Evolutionary conservation across 2,888 invertebrate species (phyloP).

Genomic region (Venusia cambrica): DNA sequence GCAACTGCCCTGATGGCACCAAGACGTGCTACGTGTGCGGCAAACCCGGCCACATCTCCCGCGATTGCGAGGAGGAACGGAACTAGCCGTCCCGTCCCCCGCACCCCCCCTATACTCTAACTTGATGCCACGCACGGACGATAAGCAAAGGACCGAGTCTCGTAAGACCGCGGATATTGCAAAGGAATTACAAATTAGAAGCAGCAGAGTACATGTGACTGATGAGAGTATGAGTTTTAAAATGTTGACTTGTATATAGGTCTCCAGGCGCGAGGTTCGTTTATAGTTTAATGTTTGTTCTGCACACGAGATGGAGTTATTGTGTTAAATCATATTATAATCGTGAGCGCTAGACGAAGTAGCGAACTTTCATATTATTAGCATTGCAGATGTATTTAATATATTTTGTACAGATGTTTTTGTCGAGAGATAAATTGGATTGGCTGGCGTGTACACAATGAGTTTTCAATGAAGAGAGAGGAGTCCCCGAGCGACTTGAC

Average conservation of each 20-base stretch:
- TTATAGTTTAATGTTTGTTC: conserved; percentile 74
- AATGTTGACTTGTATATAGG: conserved; percentile 76
- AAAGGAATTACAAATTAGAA: conserved; percentile 72
- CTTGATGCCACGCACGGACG: conserved; percentile 77
- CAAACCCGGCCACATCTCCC: conserved; percentile 94
- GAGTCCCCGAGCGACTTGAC: conserved; percentile 67
- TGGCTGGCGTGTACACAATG: conserved; percentile 80
- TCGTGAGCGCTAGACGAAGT: conserved; percentile 78
- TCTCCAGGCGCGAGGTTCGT: conserved; percentile 50
- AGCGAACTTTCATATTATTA: conserved; percentile 77
- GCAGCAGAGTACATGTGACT: conserved; percentile 55
- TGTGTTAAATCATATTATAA: conserved; percentile 80
- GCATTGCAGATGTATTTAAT: conserved; percentile 82
- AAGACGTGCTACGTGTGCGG: conserved; percentile 97
- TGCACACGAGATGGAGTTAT: conserved; percentile 75
- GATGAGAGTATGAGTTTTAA: conserved; percentile 66
- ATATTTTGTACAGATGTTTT: conserved; percentile 83
- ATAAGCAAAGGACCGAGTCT: conserved; percentile 77
- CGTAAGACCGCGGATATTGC: conserved; percentile 56
- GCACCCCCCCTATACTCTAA: conserved; percentile 45
- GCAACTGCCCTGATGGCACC: conserved; percentile 91
- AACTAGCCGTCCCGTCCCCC: conserved; percentile 48
- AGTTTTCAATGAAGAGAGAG: conserved; percentile 76
- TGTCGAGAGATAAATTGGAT: conserved; percentile 82
- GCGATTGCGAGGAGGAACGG: conserved; percentile 92